These are phyloP conservation scores for Meiosimyza decipiens DNA, from an alignment of 2,888 invertebrate species.

Conservation along the genomic window DNA sequence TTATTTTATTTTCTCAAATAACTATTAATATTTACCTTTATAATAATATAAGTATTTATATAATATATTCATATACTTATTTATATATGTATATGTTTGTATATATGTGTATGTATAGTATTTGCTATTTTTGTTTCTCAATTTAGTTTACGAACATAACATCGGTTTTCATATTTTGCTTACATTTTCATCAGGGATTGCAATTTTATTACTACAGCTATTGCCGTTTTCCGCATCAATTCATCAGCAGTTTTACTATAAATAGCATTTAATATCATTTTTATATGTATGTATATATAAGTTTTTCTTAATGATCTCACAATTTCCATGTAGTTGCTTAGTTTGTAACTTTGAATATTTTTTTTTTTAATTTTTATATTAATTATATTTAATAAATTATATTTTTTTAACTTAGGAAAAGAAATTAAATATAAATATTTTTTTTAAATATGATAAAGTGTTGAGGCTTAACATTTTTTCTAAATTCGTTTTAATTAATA, in stretches of 20 bases:
- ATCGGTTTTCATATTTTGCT: no score
- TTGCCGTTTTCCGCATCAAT: no score
- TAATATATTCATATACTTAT: conserved; percentile 31
- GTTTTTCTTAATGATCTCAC: conserved; percentile 26
- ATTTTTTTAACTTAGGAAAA: neutral
- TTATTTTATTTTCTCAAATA: conserved; percentile 38
- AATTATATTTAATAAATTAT: conserved; percentile 24
- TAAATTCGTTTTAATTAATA: conserved; percentile 22
- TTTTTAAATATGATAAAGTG: conserved; percentile 12
- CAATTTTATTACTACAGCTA: neutral
- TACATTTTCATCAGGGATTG: neutral
- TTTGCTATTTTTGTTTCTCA: neutral
- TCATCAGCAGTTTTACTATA: conserved; percentile 53
- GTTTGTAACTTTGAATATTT: neutral
- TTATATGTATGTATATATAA: conserved; percentile 42
- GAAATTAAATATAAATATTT: neutral
- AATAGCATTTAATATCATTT: conserved; percentile 54
- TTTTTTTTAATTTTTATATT: neutral
- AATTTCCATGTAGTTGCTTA: conserved; percentile 13
- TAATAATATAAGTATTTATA: conserved; percentile 23
- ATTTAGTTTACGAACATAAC: no score
- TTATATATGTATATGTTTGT: conserved; percentile 27
- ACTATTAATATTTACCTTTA: conserved; percentile 29
- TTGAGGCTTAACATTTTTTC: conserved; percentile 12
- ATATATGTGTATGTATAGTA: neutral